Percentiles rank a stretch among this genome's conserved stretches.
Evolutionary conservation across 1,140 invertebrate genomes (phyloP).

Genomic region (Lepidotrigona ventralis): DNA sequence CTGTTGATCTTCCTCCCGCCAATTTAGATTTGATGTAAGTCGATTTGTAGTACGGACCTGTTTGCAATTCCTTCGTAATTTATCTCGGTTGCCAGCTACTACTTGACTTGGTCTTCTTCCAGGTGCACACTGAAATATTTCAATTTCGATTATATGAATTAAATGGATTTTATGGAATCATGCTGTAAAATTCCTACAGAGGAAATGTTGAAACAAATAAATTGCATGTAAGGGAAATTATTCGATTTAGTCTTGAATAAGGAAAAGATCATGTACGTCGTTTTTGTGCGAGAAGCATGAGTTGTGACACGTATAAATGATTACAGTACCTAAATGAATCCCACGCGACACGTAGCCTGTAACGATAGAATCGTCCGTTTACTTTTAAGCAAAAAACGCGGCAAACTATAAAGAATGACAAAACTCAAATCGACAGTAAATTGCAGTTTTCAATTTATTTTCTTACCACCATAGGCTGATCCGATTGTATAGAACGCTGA

Average conservation of each 20-base stretch:
- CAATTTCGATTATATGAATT: not conserved
- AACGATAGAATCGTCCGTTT: conserved; percentile 72
- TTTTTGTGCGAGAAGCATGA: conserved; percentile 35
- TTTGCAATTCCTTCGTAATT: conserved; percentile 34
- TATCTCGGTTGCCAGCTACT: conserved; percentile 7
- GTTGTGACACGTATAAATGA: conserved; percentile 13
- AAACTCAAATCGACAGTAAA: not conserved
- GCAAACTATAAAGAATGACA: not conserved
- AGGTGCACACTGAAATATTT: conserved; percentile 39
- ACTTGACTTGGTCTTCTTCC: conserved; percentile 34
- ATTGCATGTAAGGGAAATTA: not conserved
- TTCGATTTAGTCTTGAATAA: not conserved
- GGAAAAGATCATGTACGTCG: too few species aligned
- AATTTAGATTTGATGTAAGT: conserved; percentile 8
- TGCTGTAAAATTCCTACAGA: not conserved
- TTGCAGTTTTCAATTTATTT: not conserved
- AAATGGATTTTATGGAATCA: not conserved
- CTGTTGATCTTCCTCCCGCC: conserved; percentile 29
- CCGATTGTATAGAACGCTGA: conserved; percentile 74
- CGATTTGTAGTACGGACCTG: conserved; percentile 8
- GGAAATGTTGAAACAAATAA: not conserved
- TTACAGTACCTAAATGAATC: conserved; percentile 79
- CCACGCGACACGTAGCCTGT: conserved; percentile 77
- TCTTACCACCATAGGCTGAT: conserved; percentile 71
- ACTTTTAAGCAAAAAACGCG: conserved; percentile 23